Percentiles rank a stretch among this genome's conserved stretches.
These are phyloP conservation scores for Babylonia areolata DNA, from an alignment of 1,140 invertebrate species.

Conservation along the genomic window DNA sequence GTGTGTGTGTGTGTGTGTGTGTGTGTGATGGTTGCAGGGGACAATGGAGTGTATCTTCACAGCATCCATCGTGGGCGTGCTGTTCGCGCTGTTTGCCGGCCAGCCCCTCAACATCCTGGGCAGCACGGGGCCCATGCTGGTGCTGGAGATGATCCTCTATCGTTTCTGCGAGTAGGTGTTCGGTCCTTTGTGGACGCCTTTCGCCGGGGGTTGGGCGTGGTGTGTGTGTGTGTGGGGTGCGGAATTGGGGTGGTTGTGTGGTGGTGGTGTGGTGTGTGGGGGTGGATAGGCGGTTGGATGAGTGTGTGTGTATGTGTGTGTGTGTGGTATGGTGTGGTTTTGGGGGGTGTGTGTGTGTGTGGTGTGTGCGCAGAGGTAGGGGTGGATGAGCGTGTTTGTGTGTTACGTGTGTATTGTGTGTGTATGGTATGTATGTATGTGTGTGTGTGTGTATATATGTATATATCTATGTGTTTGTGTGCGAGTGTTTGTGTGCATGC, in stretches of 20 bases:
- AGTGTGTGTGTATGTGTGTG: constrained; percentile 5
- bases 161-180: constrained; percentile 90
- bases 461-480: neutral
- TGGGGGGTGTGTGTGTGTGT: no score
- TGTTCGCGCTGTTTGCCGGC: constrained; percentile 81
- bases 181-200: neutral
- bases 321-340: neutral
- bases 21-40: constrained; percentile 78
- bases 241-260: no score
- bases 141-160: constrained; percentile 78
- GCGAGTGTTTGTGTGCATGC: neutral
- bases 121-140: constrained; percentile 73
- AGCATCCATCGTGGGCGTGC: constrained; percentile 95
- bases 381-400: no score
- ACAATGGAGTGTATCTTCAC: constrained; percentile 98
- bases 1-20: no score
- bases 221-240: neutral
- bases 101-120: constrained; percentile 93
- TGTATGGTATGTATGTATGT: neutral
- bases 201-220: neutral
- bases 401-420: no score
- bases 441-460: neutral
- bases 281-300: neutral
- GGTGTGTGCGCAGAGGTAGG: neutral
- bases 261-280: no score